phyloP scores from a whole-genome alignment of 1,140 invertebrate genomes.

The Myzus persicae region DNA sequence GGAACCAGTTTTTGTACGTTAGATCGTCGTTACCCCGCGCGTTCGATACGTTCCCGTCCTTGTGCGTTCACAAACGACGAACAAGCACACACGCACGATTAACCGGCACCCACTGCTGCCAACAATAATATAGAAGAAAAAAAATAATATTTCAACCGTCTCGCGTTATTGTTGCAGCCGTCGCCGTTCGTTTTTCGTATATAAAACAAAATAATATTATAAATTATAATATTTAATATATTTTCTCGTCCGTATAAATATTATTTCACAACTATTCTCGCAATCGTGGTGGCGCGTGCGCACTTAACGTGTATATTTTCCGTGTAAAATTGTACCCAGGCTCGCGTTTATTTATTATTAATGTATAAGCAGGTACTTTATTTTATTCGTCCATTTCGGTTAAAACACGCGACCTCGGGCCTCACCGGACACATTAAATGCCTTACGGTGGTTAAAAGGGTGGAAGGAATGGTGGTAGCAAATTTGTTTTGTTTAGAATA shows the following conservation, averaged over 20 bases:
- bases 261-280: neutral
- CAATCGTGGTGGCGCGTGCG: neutral
- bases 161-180: neutral
- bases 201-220: neutral
- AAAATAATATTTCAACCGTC: neutral
- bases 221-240: slow-evolving; percentile 9
- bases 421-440: neutral
- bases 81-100: slow-evolving; percentile 39
- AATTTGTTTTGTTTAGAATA: neutral
- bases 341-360: neutral
- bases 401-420: too few species aligned
- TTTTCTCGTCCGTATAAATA: neutral
- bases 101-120: slow-evolving; percentile 58
- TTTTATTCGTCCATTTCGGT: slow-evolving; percentile 11
- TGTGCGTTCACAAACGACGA: neutral
- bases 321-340: neutral
- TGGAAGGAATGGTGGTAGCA: neutral
- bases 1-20: slow-evolving; percentile 56
- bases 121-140: slow-evolving; percentile 43
- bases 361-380: neutral
- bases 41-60: neutral
- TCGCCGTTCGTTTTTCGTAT: neutral
- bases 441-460: neutral
- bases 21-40: neutral
- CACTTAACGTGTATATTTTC: neutral